phyloP scores from a whole-genome alignment of 2,113 vertebrate genomes.

The Malurus cyaneus region DNA sequence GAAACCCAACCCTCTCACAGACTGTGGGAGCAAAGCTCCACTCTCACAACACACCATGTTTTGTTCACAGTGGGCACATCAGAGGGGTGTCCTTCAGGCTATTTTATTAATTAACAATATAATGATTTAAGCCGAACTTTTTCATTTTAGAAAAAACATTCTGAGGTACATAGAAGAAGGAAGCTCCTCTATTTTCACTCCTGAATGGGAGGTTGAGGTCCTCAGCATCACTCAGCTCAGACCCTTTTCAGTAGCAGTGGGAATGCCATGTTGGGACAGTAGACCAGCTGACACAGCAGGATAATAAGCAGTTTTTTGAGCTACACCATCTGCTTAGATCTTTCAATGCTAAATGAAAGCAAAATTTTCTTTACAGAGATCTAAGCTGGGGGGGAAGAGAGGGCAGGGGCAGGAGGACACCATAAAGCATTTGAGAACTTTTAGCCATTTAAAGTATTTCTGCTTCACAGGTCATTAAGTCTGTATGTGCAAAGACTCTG shows the following conservation, averaged over 20 bases:
- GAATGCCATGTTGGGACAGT: not conserved
- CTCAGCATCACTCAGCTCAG: not conserved
- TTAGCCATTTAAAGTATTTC: not conserved
- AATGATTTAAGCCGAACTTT: not conserved
- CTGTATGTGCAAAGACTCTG: fast-evolving
- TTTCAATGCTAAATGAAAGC: not conserved
- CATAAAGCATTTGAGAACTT: not conserved
- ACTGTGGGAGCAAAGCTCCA: not conserved
- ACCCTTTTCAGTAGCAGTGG: not conserved
- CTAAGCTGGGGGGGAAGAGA: fast-evolving
- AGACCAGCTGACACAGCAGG: not conserved
- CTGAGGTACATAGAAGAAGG: not conserved
- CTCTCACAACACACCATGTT: not conserved
- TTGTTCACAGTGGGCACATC: not conserved
- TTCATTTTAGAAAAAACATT: not conserved
- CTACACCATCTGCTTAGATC: not conserved
- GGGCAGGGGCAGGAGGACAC: not conserved
- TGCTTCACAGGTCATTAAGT: not conserved
- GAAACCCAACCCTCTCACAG: not conserved
- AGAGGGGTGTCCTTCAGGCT: not conserved
- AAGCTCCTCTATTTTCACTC: not conserved
- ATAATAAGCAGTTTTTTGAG: not conserved
- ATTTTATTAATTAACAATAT: not conserved
- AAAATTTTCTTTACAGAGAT: not conserved
- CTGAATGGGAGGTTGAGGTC: not conserved